Conservation (phyloP, 2,888 invertebrate species). For the Cacoxenus indagator region DNA sequence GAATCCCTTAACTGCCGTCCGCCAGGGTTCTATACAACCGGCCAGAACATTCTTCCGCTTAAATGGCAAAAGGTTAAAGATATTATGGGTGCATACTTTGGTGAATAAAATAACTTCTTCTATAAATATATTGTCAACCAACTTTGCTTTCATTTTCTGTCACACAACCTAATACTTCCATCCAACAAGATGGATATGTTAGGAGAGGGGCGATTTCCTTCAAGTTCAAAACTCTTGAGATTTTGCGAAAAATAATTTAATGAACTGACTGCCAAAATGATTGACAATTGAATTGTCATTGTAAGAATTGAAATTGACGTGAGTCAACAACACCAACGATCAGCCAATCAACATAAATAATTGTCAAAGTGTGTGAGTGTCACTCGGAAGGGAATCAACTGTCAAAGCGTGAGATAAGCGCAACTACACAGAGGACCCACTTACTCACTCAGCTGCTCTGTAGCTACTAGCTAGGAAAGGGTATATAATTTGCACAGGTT, state of each 20-base stretch:
- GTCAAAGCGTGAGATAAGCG: not conserved
- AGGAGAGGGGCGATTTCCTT: no score
- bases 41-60: no score
- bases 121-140: no score
- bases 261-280: slow-evolving; percentile 10
- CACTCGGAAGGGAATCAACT: slow-evolving; percentile 12
- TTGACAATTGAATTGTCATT: slow-evolving; percentile 26
- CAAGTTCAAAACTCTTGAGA: not conserved
- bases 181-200: no score
- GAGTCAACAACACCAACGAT: not conserved
- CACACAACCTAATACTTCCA: no score
- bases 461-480: not conserved
- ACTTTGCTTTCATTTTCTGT: no score
- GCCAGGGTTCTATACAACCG: no score
- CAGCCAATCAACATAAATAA: slow-evolving; percentile 29
- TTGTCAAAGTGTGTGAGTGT: slow-evolving; percentile 24
- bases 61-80: no score
- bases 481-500: not conserved
- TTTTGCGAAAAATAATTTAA: not conserved
- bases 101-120: no score
- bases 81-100: no score
- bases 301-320: not conserved
- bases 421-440: not conserved
- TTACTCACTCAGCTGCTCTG: not conserved
- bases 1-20: no score